phyloP scores from a whole-genome alignment of 2,888 invertebrate species.

The Mechanitis messenoides region DNA sequence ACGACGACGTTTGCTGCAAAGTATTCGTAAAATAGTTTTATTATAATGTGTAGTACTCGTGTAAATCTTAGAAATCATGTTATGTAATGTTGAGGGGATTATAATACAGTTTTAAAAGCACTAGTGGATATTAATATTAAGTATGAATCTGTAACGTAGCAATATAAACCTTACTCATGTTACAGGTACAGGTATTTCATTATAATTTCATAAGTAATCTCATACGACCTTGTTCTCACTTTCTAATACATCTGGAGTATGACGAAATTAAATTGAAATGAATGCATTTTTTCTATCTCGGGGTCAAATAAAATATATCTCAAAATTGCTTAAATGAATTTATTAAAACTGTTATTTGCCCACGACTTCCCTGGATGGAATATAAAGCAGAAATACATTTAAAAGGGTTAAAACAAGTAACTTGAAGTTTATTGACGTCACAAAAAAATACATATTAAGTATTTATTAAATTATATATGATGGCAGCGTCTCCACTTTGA shows the following conservation, averaged over 20 bases:
- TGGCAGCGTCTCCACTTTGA: no score
- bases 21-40: no score
- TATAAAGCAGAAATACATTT: background rate
- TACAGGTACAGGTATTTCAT: conserved; percentile 4
- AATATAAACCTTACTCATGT: background rate
- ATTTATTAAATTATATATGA: no score
- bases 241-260: conserved; percentile 47
- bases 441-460: no score
- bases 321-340: background rate
- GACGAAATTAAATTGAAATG: conserved; percentile 27
- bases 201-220: conserved; percentile 16
- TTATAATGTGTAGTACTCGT: no score
- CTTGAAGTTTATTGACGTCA: no score
- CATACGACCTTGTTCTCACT: conserved; percentile 39
- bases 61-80: no score
- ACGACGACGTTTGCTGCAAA: no score
- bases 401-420: no score
- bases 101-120: background rate
- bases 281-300: conserved; percentile 24
- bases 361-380: no score
- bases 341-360: background rate
- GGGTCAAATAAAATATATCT: conserved; percentile 8
- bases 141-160: conserved; percentile 1
- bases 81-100: no score
- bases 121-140: background rate